Conservation (phyloP, 2,797 vertebrate species). For the Lycodopsis pacificus region DNA sequence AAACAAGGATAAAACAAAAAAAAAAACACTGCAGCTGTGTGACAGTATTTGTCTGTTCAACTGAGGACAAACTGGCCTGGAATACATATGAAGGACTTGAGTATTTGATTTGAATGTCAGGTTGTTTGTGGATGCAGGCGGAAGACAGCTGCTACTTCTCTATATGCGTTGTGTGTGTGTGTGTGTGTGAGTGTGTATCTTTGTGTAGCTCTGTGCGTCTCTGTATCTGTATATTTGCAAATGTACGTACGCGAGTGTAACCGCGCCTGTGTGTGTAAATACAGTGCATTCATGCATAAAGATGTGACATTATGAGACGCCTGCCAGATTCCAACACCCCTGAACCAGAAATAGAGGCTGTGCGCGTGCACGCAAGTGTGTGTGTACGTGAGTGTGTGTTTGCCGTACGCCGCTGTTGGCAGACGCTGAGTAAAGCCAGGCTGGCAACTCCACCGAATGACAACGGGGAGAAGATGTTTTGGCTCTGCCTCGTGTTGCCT, state of each 20-base stretch:
- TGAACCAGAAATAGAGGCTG: conserved; percentile 47
- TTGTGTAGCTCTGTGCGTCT: conserved; percentile 6
- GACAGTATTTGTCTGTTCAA: conserved; percentile 23
- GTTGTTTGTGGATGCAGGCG: conserved; percentile 43
- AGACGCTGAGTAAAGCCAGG: conserved; percentile 42
- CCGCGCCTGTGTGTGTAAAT: conserved; percentile 36
- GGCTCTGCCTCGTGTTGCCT: conserved; percentile 35
- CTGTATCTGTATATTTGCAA: conserved; percentile 11
- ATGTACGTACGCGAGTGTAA: conserved; percentile 8
- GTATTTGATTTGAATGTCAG: conserved; percentile 45
- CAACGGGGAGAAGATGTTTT: conserved; percentile 34
- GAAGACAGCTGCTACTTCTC: conserved; percentile 35
- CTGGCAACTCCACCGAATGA: conserved; percentile 47
- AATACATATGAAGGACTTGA: conserved; percentile 8
- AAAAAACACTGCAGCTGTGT: not conserved
- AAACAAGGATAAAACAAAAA: not conserved
- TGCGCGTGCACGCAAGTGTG: not conserved
- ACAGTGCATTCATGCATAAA: conserved; percentile 58
- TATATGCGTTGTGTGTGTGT: no score
- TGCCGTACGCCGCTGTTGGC: conserved; percentile 60
- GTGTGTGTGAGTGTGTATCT: not conserved
- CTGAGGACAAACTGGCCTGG: not conserved
- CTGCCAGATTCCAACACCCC: conserved; percentile 48
- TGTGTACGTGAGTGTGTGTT: conserved; percentile 29
- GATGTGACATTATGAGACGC: conserved; percentile 58